Conservation (phyloP, 2,888 invertebrate species). For the Philereme transversata region DNA sequence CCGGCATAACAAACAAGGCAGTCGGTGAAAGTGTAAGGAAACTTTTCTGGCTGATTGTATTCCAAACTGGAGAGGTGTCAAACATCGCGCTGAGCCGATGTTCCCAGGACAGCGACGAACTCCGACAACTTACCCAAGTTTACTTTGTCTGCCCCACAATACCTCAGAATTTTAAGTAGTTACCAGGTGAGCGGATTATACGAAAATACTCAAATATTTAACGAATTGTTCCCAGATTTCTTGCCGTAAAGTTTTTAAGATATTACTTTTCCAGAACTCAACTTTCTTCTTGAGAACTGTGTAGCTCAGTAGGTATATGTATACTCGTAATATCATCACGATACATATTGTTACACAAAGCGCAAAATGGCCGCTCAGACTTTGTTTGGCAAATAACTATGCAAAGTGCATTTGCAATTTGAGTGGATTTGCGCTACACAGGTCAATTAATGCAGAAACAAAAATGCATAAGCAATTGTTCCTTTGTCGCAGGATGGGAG, state of each 20-base stretch:
- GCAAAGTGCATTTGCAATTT: slow-evolving; percentile 22
- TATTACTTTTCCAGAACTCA: slow-evolving; percentile 7
- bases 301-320: too few relatives aligned
- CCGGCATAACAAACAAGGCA: slow-evolving; percentile 26
- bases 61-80: slow-evolving; percentile 61
- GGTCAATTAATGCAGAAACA: slow-evolving; percentile 52
- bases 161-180: slow-evolving; percentile 75
- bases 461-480: slow-evolving; percentile 51
- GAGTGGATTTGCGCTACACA: slow-evolving; percentile 21
- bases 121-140: slow-evolving; percentile 60
- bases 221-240: slow-evolving; percentile 60
- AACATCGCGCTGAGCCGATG: slow-evolving; percentile 47
- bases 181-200: slow-evolving; percentile 68
- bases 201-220: slow-evolving; percentile 65
- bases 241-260: slow-evolving; percentile 51
- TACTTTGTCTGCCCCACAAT: slow-evolving; percentile 57
- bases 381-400: slow-evolving; percentile 16
- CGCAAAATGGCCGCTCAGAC: slow-evolving; percentile 1
- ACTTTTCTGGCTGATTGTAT: slow-evolving; percentile 60
- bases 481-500: slow-evolving; percentile 56
- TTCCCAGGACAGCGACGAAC: slow-evolving; percentile 53
- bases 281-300: neutral
- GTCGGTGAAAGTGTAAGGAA: slow-evolving; percentile 52
- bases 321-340: neutral
- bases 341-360: slow-evolving; percentile 1